These are phyloP conservation scores for Portevinia maculata DNA, from an alignment of 2,888 invertebrate species.

Conservation along the genomic window DNA sequence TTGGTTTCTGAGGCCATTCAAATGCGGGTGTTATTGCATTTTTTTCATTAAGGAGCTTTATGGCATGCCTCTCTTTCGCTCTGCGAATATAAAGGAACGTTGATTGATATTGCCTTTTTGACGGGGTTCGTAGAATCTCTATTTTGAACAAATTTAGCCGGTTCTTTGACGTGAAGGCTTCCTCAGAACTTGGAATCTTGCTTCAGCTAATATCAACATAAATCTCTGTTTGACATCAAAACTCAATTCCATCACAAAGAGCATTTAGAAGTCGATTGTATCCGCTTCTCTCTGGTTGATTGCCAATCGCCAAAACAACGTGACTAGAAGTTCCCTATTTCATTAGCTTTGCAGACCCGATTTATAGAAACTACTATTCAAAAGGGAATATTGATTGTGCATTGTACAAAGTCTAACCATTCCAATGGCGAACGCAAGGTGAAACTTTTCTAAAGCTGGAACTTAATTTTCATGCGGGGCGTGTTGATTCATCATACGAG, in stretches of 20 bases:
- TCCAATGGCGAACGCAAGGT: not conserved
- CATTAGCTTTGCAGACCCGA: constrained; percentile 4
- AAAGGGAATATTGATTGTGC: not conserved
- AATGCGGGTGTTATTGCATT: no score
- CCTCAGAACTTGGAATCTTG: no score
- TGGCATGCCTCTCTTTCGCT: no score
- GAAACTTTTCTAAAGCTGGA: not conserved
- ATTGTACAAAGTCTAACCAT: not conserved
- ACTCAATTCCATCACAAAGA: not conserved
- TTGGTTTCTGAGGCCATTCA: no score
- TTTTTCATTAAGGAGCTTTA: no score
- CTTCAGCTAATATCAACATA: no score
- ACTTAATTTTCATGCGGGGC: not conserved
- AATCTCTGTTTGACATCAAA: no score
- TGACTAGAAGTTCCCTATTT: not conserved
- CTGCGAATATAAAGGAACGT: no score
- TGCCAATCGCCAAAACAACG: not conserved
- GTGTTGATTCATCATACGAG: not conserved
- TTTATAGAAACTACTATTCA: not conserved
- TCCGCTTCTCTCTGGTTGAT: not conserved
- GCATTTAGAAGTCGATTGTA: not conserved
- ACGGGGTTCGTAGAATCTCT: no score
- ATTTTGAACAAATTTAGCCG: no score
- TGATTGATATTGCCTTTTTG: no score
- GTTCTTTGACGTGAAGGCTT: no score